Percentiles rank a stretch among this genome's conserved stretches.
These are phyloP conservation scores for Cyphomyrus plagiostoma DNA, from an alignment of 2,113 vertebrate genomes.

Conservation along the genomic window DNA sequence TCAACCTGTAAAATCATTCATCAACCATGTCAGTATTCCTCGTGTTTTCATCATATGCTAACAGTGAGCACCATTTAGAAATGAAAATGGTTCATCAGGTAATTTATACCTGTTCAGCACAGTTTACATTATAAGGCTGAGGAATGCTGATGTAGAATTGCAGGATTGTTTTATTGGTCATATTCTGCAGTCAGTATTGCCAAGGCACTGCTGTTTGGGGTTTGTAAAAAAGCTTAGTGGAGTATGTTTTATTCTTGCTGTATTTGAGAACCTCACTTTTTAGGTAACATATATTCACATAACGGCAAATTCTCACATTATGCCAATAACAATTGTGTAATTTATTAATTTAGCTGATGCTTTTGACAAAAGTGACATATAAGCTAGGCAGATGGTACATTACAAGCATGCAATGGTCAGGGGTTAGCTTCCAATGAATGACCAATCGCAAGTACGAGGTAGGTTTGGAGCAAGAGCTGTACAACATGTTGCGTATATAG, in stretches of 20 bases:
- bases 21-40: background rate
- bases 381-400: background rate
- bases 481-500: background rate
- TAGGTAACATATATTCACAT: background rate
- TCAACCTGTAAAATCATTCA: background rate
- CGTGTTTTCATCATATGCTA: background rate
- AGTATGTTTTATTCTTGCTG: background rate
- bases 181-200: background rate
- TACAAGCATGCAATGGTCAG: background rate
- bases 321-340: background rate
- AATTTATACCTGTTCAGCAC: background rate
- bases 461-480: background rate
- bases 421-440: background rate
- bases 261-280: background rate
- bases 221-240: background rate
- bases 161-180: background rate
- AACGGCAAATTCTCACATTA: background rate
- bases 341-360: background rate
- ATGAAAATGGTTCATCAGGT: background rate
- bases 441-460: background rate
- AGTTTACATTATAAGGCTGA: background rate
- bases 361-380: background rate
- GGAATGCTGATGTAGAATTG: background rate
- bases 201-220: background rate
- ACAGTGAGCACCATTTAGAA: background rate